Evolutionary conservation across 1,140 invertebrate species (phyloP).

Genomic region (Leptoteleia sp.): DNA sequence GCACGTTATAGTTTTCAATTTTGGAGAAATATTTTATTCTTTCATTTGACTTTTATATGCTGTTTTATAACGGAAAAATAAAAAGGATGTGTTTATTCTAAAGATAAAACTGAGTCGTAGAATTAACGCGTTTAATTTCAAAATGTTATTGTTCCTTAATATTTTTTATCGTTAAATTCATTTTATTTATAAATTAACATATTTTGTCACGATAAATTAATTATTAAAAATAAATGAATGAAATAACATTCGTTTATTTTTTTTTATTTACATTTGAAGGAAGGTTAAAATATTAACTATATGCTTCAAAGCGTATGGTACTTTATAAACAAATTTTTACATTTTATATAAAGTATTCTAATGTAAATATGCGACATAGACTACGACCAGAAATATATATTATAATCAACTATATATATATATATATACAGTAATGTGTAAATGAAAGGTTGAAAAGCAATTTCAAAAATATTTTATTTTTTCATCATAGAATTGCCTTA

Average conservation of each 20-base stretch:
- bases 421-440: no score
- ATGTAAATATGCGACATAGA: conserved; percentile 33
- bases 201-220: background rate
- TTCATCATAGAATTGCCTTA: background rate
- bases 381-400: conserved; percentile 21
- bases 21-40: no score
- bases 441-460: conserved; percentile 30
- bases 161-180: no score
- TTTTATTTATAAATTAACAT: background rate
- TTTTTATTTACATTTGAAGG: no score
- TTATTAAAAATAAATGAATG: background rate
- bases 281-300: background rate
- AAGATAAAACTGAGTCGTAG: no score
- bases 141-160: no score
- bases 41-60: no score
- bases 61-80: no score
- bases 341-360: conserved; percentile 12
- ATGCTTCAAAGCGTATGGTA: background rate
- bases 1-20: no score
- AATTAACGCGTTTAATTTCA: no score
- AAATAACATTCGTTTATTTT: no score
- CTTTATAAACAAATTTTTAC: conserved; percentile 3
- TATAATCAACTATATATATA: conserved; percentile 10
- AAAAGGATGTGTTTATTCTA: no score
- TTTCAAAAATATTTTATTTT: conserved; percentile 4